phyloP scores from a whole-genome alignment of 2,797 vertebrate species.

The Pseudomugil tenellus region DNA sequence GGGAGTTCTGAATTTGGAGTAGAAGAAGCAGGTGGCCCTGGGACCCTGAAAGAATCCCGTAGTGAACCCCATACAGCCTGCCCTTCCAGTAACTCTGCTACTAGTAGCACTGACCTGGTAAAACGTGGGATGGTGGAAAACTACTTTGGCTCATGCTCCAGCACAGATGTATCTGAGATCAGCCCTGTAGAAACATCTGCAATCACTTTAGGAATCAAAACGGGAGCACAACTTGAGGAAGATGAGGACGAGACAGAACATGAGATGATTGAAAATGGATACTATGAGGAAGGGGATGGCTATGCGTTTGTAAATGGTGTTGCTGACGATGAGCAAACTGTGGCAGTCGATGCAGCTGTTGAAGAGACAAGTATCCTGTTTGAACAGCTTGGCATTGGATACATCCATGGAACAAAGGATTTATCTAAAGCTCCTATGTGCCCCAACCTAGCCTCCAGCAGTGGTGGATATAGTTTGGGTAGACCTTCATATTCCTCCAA shows the following conservation, averaged over 20 bases:
- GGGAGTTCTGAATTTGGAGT: conserved; percentile 63
- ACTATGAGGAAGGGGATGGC: conserved; percentile 91
- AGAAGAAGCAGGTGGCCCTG: conserved; percentile 54
- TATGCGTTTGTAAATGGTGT: conserved; percentile 83
- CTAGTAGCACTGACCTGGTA: conserved; percentile 92
- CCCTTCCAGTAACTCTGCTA: conserved; percentile 84
- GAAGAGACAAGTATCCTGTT: conserved; percentile 72
- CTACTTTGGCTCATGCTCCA: conserved; percentile 93
- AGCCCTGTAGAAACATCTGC: conserved; percentile 84
- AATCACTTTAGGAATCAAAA: conserved; percentile 81
- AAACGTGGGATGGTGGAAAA: conserved; percentile 96
- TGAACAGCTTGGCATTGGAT: conserved; percentile 79
- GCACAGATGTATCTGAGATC: conserved; percentile 87
- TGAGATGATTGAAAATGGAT: conserved; percentile 97
- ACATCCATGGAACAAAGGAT: conserved; percentile 79
- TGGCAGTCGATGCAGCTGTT: conserved; percentile 58
- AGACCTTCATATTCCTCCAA: conserved; percentile 79
- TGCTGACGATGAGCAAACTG: conserved; percentile 75
- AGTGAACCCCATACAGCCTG: conserved; percentile 79
- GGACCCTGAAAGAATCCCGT: conserved; percentile 60
- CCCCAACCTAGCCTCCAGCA: conserved; percentile 82
- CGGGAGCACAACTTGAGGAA: conserved; percentile 49
- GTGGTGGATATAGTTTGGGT: conserved; percentile 73
- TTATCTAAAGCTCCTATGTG: conserved; percentile 84
- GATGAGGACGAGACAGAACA: conserved; percentile 85